These are phyloP conservation scores for Zygogramma bicolorata DNA, from an alignment of 2,888 invertebrate species.

Conservation along the genomic window DNA sequence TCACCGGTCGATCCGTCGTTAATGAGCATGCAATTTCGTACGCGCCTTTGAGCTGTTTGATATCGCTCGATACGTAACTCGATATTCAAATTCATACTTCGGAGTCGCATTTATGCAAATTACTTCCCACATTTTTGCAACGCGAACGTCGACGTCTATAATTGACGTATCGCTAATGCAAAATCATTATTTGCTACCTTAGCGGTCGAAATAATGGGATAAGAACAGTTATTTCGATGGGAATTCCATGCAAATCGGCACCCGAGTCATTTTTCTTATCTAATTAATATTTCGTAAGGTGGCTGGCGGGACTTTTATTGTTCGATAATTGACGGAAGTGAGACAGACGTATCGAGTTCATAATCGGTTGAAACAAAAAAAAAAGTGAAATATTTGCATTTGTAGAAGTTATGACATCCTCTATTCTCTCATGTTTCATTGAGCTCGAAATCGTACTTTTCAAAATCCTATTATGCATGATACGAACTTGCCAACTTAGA, in stretches of 20 bases:
- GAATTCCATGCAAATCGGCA: constrained; percentile 28
- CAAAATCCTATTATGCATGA: too few species aligned
- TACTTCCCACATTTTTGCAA: constrained; percentile 27
- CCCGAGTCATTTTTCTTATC: constrained; percentile 12
- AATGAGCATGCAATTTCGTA: constrained; percentile 4
- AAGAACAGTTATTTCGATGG: constrained; percentile 33
- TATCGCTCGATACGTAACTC: not conserved
- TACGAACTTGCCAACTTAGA: too few species aligned
- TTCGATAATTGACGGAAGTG: not conserved
- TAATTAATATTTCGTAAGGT: constrained; percentile 26
- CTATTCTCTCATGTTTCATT: too few species aligned
- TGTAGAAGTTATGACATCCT: too few species aligned
- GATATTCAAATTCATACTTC: not conserved
- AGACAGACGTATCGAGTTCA: not conserved
- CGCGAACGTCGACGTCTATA: constrained; percentile 23
- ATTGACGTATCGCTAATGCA: constrained; percentile 26
- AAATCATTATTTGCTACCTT: constrained; percentile 31
- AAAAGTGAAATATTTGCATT: not conserved
- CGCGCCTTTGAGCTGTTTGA: constrained; percentile 2
- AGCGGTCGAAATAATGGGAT: constrained; percentile 30
- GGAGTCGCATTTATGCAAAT: constrained; percentile 33
- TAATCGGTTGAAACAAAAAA: not conserved
- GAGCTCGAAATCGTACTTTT: too few species aligned
- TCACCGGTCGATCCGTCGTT: not conserved
- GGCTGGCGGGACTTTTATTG: not conserved